Evolutionary conservation across 2,113 vertebrate species (phyloP), one percentile per base, ranked within the genome.

Genomic region (Strix uralensis): DNA sequence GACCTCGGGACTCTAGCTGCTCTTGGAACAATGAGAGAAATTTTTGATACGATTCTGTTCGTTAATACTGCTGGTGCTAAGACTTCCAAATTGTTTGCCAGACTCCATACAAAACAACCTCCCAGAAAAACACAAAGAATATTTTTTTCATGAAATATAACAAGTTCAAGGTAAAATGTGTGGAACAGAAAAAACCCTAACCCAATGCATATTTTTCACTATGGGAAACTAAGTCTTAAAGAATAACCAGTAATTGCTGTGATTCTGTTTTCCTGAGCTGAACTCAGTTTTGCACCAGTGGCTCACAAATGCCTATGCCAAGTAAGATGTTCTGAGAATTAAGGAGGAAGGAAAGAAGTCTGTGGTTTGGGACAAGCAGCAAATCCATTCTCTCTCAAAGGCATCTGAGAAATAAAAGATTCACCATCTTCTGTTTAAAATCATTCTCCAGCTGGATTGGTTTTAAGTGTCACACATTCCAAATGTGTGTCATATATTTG

Each of bases 391-490:
- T 84, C 15, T 86, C 57, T 69, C 38, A 67, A 83, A 95, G 63
- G 27, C n/a, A 57, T 86, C 52, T 27, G 62, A 94, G 57, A 62
- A 95, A 75, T 44, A 91, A 81, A 78, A 86, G 44, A 69, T 88
- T 90, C 72, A 69, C 57, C 57, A 44, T 88, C 57, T 91, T 91
- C 92, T 92, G 57, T 85, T 91, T 78, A 92, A 87, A 95, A 46
- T 57, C 17, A 10, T 52, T 86, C 49, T 92, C 88, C 73, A 85
- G 58, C 71, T 92, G 86, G 78, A 85, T 79, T 4, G 0, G 32
- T 32, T 89, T n/a, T 44, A 62, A 47, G 55, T 58, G 55, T 92
- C 79, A 63, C 59, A 78, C 79, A 73, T 92, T 93, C 82, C 90
- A 90, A 90, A 78, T 29, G 23, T 34, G 54, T 93, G 78, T 93